Conservation (phyloP, 2,113 vertebrate genomes). For the Kryptolebias marmoratus region DNA sequence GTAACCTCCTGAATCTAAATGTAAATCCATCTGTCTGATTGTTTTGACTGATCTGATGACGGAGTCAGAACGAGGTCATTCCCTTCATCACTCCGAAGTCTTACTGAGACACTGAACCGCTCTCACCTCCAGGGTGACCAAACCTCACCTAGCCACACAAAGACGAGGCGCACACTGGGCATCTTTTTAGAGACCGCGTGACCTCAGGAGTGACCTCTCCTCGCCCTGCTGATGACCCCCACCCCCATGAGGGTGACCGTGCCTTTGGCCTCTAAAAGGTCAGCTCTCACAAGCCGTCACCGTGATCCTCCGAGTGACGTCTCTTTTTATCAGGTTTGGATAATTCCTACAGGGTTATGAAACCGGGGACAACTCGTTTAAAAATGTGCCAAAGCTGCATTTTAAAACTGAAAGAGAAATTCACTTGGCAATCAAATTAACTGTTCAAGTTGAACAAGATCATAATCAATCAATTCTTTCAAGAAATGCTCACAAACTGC, state of each 20-base stretch:
- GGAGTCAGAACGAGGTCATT: conserved; percentile 55
- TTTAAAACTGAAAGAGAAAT: conserved; percentile 31
- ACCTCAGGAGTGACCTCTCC: conserved; percentile 62
- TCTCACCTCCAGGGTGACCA: conserved; percentile 56
- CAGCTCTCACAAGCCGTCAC: conserved; percentile 54
- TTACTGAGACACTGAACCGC: conserved; percentile 45
- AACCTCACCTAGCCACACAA: conserved; percentile 77
- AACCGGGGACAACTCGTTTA: conserved; percentile 24
- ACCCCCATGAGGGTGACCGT: conserved; percentile 65
- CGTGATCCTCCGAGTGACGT: conserved; percentile 60
- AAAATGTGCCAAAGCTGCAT: conserved; percentile 9
- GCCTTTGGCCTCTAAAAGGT: conserved; percentile 76
- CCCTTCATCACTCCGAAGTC: conserved; percentile 39
- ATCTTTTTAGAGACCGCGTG: conserved; percentile 48
- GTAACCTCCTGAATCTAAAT: neutral
- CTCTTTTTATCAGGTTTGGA: conserved; percentile 41
- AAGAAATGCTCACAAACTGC: too few species aligned
- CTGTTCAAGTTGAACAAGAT: too few species aligned
- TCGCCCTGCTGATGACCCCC: conserved; percentile 71
- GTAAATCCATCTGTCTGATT: neutral
- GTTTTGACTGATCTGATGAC: neutral
- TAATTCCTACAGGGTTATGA: conserved; percentile 27
- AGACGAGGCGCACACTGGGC: conserved; percentile 68
- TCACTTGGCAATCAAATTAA: neutral
- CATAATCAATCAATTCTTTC: neutral